Evolutionary conservation across 2,888 invertebrate genomes (phyloP).

Genomic region (Aphrophora alni): DNA sequence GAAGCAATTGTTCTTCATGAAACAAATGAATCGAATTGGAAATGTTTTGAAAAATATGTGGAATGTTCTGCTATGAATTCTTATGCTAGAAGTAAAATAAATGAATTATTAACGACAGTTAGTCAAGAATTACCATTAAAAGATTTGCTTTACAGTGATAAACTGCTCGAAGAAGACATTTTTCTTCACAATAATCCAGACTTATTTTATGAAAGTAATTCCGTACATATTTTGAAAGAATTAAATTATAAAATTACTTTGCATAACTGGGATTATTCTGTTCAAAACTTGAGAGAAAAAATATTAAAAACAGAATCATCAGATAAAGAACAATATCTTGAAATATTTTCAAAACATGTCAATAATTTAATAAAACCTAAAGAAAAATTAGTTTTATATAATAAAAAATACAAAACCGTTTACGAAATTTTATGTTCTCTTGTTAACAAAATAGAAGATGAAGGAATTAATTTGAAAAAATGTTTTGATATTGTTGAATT

Average conservation of each 20-base stretch:
- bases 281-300: constrained; percentile 14
- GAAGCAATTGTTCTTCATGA: neutral
- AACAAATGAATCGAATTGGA: neutral
- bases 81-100: constrained; percentile 3
- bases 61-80: constrained; percentile 7
- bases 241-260: neutral
- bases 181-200: constrained; percentile 27
- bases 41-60: constrained; percentile 16
- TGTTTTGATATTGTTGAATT: neutral
- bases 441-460: constrained; percentile 11
- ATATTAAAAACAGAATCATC: neutral
- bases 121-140: neutral
- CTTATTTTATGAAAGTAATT: constrained; percentile 29
- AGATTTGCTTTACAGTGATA: constrained; percentile 6
- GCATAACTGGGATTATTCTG: constrained; percentile 28
- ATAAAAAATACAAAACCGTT: constrained; percentile 24
- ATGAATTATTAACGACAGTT: constrained; percentile 9
- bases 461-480: constrained; percentile 7
- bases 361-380: constrained; percentile 16
- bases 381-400: neutral
- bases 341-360: constrained; percentile 13
- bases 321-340: constrained; percentile 2
- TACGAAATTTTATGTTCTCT: constrained; percentile 25
- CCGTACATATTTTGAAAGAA: constrained; percentile 3
- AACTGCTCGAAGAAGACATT: constrained; percentile 26